These are phyloP conservation scores for Odontamblyopus rebecca DNA, from an alignment of 2,797 vertebrate species.

Conservation along the genomic window DNA sequence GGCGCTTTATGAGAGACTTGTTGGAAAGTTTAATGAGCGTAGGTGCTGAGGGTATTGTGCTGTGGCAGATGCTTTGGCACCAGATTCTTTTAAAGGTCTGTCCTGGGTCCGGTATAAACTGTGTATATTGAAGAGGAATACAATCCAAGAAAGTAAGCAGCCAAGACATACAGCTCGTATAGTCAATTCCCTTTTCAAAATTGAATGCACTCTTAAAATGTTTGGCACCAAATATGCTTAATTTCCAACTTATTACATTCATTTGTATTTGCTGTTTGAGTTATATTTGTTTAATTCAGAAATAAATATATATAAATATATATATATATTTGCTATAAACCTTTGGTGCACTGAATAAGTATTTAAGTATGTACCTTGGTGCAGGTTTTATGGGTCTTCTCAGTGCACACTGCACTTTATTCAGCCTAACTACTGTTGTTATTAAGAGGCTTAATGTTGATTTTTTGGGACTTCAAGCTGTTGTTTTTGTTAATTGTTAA, in stretches of 20 bases:
- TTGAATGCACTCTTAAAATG: constrained; percentile 28
- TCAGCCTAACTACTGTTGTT: constrained; percentile 27
- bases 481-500: constrained; percentile 42
- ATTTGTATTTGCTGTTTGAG: not conserved
- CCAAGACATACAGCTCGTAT: constrained; percentile 31
- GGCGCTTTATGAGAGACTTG: constrained; percentile 13
- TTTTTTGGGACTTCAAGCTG: constrained; percentile 2
- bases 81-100: constrained; percentile 40
- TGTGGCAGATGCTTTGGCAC: constrained; percentile 33
- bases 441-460: constrained; percentile 23
- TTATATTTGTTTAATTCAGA: not conserved
- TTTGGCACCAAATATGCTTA: constrained; percentile 23
- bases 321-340: not conserved
- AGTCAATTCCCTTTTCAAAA: constrained; percentile 16
- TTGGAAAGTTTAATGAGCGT: constrained; percentile 23
- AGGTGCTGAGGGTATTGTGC: constrained; percentile 12
- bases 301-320: not conserved
- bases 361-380: not conserved
- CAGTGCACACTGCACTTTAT: constrained; percentile 16
- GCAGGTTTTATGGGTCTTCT: constrained; percentile 20
- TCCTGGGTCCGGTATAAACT: constrained; percentile 41
- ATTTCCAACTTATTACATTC: constrained; percentile 29
- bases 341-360: constrained; percentile 20
- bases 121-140: constrained; percentile 46
- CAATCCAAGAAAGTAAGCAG: constrained; percentile 44